Percentiles rank a stretch among this genome's conserved stretches.
phyloP scores from a whole-genome alignment of 2,113 vertebrate species.

The Pteronura brasiliensis region DNA sequence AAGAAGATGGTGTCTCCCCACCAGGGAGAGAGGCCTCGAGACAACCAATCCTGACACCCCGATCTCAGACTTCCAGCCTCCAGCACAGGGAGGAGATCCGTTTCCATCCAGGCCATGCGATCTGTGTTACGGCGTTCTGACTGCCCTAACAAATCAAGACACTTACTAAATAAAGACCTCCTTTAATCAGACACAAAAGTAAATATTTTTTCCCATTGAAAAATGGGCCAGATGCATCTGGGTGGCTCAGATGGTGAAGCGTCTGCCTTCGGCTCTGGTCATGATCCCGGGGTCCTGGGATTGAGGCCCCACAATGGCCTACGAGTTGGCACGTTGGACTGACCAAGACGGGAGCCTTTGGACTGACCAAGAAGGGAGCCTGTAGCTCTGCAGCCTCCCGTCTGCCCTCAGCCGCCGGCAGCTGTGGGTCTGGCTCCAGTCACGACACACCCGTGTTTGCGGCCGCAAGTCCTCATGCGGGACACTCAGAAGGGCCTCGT shows the following conservation, averaged over 20 bases:
- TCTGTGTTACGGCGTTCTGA: neutral
- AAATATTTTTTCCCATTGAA: neutral
- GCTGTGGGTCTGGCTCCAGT: neutral
- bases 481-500: neutral
- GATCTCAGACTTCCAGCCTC: neutral
- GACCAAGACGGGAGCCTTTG: neutral
- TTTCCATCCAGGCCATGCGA: fast-evolving
- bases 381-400: neutral
- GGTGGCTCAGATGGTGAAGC: neutral
- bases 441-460: too few species aligned
- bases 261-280: neutral
- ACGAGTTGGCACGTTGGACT: neutral
- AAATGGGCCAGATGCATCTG: neutral
- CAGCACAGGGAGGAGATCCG: too few species aligned
- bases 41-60: neutral
- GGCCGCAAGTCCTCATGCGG: fast-evolving
- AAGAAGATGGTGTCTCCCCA: neutral
- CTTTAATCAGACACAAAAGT: too few species aligned
- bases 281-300: fast-evolving
- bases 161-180: neutral
- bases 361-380: neutral
- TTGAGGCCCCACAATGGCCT: neutral
- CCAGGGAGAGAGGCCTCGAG: neutral
- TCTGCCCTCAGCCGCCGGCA: neutral
- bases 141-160: neutral